These are phyloP conservation scores for Strigamia crassipes DNA, from an alignment of 2,888 invertebrate genomes.

Conservation along the genomic window DNA sequence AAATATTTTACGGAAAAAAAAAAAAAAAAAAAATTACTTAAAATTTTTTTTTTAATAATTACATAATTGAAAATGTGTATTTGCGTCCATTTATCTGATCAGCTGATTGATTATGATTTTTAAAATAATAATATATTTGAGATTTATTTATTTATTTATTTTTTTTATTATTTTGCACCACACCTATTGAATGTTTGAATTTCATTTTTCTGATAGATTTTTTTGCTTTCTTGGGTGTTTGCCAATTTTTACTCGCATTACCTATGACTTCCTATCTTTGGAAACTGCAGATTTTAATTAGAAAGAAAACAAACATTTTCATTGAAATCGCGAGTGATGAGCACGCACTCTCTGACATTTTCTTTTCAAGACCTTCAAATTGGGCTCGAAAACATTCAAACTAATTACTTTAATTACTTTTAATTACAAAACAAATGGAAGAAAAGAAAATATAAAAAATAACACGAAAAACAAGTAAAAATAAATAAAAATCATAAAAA, in stretches of 20 bases:
- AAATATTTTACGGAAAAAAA: too few species aligned
- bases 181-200: neutral
- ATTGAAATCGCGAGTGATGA: neutral
- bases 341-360: neutral
- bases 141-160: neutral
- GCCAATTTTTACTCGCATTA: neutral
- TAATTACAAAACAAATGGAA: neutral
- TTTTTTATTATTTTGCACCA: neutral
- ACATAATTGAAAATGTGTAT: too few species aligned
- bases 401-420: too few species aligned
- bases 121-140: neutral
- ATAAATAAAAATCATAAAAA: too few species aligned
- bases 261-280: neutral
- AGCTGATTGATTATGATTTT: neutral
- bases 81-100: neutral
- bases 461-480: neutral
- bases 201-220: neutral
- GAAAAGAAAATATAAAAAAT: neutral
- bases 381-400: too few species aligned
- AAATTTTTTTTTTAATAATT: too few species aligned
- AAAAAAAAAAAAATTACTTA: too few species aligned
- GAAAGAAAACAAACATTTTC: neutral
- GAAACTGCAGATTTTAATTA: neutral
- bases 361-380: neutral
- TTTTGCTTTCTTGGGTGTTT: neutral